Conservation (phyloP, 2,797 vertebrate species). For the Siniperca undulata region DNA sequence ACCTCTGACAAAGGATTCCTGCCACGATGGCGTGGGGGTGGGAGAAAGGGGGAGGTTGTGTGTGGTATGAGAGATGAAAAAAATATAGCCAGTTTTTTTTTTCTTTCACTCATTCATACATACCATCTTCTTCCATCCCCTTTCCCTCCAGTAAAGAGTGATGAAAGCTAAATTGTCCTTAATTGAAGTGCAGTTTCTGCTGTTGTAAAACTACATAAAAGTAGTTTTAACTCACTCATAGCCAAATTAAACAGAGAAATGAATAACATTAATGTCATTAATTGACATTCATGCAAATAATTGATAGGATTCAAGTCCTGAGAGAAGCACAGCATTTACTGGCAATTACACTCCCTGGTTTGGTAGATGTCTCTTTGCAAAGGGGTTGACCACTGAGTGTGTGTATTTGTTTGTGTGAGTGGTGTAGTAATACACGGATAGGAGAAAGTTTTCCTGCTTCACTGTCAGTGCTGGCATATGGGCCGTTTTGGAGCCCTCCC, state of each 20-base stretch:
- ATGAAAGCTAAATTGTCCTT: constrained; percentile 28
- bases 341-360: constrained; percentile 82
- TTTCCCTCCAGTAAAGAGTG: constrained; percentile 17
- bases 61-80: constrained; percentile 79
- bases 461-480: constrained; percentile 87
- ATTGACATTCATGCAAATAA: constrained; percentile 79
- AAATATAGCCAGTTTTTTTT: constrained; percentile 73
- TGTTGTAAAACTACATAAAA: constrained; percentile 50
- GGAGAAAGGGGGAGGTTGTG: constrained; percentile 59
- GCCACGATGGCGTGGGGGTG: constrained; percentile 87
- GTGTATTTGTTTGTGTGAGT: constrained; percentile 50
- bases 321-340: constrained; percentile 68
- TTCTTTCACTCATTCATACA: constrained; percentile 56
- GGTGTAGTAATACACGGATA: constrained; percentile 34
- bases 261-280: constrained; percentile 31
- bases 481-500: constrained; percentile 85
- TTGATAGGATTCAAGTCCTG: constrained; percentile 75
- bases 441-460: constrained; percentile 77
- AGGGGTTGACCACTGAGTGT: constrained; percentile 31
- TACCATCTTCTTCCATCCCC: constrained; percentile 42
- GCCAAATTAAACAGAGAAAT: constrained; percentile 72
- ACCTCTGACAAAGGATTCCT: constrained; percentile 97
- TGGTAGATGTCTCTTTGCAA: constrained; percentile 77
- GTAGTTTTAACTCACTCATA: constrained; percentile 52
- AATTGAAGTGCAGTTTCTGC: constrained; percentile 40